These are phyloP conservation scores for Pocillopora grandis DNA, from an alignment of 92 coral and sea anemone genomes.

Conservation along the genomic window DNA sequence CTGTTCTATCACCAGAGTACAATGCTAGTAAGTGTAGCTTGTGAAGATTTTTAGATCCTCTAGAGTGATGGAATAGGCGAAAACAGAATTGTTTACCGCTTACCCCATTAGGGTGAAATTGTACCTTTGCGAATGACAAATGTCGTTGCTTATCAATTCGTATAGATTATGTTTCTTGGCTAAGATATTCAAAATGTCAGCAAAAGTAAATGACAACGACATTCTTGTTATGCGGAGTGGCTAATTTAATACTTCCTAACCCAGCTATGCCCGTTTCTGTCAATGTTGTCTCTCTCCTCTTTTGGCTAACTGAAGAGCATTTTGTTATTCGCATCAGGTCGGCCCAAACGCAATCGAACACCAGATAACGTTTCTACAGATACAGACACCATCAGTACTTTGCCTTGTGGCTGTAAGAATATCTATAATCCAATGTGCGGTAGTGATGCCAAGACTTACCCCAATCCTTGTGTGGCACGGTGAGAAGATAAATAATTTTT, in stretches of 20 bases:
- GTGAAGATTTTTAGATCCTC: background rate
- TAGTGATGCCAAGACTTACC: slow-evolving; percentile 83
- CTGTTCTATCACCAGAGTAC: slow-evolving; percentile 42
- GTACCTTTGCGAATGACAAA: no score
- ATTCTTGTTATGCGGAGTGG: no score
- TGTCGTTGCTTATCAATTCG: no score
- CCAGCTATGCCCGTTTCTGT: background rate
- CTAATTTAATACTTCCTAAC: background rate
- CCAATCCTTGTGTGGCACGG: slow-evolving; percentile 91
- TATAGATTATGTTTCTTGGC: no score
- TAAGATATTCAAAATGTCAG: no score
- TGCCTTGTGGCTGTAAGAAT: slow-evolving; percentile 83
- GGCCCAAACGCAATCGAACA: slow-evolving; percentile 89
- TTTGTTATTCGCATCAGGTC: slow-evolving; percentile 48
- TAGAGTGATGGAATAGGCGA: no score
- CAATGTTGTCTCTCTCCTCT: background rate
- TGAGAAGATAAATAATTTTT: slow-evolving; percentile 9
- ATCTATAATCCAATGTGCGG: slow-evolving; percentile 82
- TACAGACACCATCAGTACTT: slow-evolving; percentile 49
- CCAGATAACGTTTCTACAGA: slow-evolving; percentile 59
- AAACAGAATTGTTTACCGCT: no score
- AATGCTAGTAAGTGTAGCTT: slow-evolving; percentile 53
- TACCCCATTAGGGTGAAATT: no score
- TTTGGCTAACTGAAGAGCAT: background rate
- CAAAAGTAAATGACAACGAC: no score